Evolutionary conservation across 2,797 vertebrate genomes (phyloP).

Genomic region (Champsocephalus gunnari): DNA sequence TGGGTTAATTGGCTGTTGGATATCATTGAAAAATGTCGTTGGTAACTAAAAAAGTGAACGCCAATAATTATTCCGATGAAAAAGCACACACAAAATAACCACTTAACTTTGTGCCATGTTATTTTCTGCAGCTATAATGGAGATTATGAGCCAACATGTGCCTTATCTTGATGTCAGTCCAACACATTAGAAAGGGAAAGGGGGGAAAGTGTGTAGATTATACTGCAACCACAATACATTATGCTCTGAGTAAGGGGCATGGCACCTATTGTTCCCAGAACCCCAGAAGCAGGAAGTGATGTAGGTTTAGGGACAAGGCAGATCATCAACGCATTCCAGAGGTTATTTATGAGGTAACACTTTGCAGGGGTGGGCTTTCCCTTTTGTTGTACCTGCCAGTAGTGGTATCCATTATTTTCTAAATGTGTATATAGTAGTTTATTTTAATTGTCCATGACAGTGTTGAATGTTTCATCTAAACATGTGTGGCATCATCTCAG

Average conservation of each 20-base stretch:
- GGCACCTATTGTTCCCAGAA: neutral
- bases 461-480: slow-evolving; percentile 28
- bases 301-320: neutral
- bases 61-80: neutral
- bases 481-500: neutral
- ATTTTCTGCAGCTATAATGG: neutral
- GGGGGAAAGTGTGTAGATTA: neutral
- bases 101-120: neutral
- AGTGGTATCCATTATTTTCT: neutral
- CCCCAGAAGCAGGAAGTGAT: neutral
- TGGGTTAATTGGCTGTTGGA: no score
- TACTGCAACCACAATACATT: neutral
- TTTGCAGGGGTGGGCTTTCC: neutral
- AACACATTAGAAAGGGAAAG: neutral
- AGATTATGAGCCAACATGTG: neutral
- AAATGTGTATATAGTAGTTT: slow-evolving; percentile 10
- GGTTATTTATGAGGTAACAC: slow-evolving; percentile 9
- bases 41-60: no score
- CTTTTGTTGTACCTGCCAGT: neutral
- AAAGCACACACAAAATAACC: neutral
- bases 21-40: no score
- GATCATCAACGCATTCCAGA: slow-evolving; percentile 10
- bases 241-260: neutral
- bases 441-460: neutral
- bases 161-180: neutral